These are phyloP conservation scores for Chironomus tepperi DNA, from an alignment of 1,140 invertebrate species.

Conservation along the genomic window DNA sequence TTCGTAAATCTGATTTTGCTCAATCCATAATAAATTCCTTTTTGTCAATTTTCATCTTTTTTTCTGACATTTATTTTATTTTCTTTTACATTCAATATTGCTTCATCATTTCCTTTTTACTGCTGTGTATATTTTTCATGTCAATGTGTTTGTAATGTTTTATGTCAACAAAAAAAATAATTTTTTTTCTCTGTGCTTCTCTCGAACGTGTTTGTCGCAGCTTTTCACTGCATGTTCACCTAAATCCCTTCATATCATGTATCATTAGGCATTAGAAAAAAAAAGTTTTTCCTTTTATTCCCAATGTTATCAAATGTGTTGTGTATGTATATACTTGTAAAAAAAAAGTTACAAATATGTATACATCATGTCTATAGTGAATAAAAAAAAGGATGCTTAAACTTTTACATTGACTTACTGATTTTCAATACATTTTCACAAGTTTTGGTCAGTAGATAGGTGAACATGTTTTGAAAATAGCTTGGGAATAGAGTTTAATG, in stretches of 20 bases:
- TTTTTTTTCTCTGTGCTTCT: too few relatives aligned
- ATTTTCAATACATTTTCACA: too few relatives aligned
- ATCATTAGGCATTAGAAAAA: conserved; percentile 4
- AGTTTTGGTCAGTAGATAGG: too few relatives aligned
- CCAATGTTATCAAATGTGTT: not conserved
- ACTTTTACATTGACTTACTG: conserved; percentile 1
- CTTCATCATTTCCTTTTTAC: not conserved
- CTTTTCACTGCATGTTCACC: not conserved
- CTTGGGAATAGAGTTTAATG: too few relatives aligned
- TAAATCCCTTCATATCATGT: not conserved
- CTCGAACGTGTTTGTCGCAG: too few relatives aligned
- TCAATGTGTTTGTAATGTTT: not conserved
- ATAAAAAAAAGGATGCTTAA: not conserved
- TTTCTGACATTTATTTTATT: not conserved
- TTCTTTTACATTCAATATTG: too few relatives aligned
- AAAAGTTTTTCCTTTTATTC: not conserved
- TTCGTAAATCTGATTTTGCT: not conserved
- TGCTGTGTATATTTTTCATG: not conserved
- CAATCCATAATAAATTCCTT: too few relatives aligned
- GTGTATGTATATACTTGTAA: not conserved
- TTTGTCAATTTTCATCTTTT: not conserved
- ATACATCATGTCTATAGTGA: too few relatives aligned
- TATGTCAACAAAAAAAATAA: not conserved
- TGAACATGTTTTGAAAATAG: too few relatives aligned
- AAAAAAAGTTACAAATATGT: too few relatives aligned